These are phyloP conservation scores for Leucophenga montana DNA, from an alignment of 2,888 invertebrate genomes.

Conservation along the genomic window DNA sequence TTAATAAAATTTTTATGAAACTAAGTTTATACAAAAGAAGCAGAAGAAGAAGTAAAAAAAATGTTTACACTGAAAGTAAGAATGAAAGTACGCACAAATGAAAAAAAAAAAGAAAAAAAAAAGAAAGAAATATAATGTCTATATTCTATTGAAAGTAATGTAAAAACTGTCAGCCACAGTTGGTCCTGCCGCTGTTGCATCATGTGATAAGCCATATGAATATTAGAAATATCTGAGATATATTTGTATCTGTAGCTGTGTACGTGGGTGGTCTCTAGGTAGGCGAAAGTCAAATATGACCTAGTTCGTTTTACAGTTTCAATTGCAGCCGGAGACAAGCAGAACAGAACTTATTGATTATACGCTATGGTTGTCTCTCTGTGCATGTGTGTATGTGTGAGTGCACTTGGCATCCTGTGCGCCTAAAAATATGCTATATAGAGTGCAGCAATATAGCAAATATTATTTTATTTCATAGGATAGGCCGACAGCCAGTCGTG, in stretches of 20 bases:
- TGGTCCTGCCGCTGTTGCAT: not conserved
- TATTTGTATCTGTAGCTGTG: too few species aligned
- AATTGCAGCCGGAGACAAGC: not conserved
- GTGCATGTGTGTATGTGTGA: not conserved
- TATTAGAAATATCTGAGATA: too few species aligned
- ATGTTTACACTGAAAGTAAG: not conserved
- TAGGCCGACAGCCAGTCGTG: slow-evolving; percentile 1
- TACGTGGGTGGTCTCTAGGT: not conserved
- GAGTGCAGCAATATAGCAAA: not conserved
- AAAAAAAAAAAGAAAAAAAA: too few species aligned
- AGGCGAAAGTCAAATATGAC: slow-evolving; percentile 14
- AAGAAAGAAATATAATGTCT: not conserved
- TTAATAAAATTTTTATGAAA: slow-evolving; percentile 12
- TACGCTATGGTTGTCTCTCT: not conserved
- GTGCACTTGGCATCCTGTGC: not conserved
- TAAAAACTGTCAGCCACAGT: slow-evolving; percentile 8
- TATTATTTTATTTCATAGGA: slow-evolving; percentile 10
- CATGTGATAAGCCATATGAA: not conserved
- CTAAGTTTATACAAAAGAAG: not conserved
- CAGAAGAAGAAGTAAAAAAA: not conserved
- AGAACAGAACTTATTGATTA: slow-evolving; percentile 21
- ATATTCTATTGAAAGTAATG: slow-evolving; percentile 15
- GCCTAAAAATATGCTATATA: not conserved
- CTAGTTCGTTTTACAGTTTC: slow-evolving; percentile 15
- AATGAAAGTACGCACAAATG: not conserved